Conservation (phyloP, 2,797 vertebrate genomes). For the Anomalospiza imberbis region DNA sequence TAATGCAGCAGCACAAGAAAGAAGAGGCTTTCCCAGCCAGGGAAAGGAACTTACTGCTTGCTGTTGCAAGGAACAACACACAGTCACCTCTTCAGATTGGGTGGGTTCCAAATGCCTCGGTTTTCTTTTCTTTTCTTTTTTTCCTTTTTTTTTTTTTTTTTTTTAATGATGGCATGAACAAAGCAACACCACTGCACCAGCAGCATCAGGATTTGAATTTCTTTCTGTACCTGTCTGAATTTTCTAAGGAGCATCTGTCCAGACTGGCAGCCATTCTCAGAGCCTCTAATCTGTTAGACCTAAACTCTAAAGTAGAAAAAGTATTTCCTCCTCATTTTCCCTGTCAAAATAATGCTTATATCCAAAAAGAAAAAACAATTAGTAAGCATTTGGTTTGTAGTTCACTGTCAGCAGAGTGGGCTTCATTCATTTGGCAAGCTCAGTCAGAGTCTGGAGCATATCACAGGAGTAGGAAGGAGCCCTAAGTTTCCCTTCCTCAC, state of each 20-base stretch:
- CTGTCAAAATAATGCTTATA: constrained; percentile 2
- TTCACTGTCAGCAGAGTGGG: neutral
- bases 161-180: constrained; percentile 61
- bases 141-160: neutral
- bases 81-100: constrained; percentile 39
- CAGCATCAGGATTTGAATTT: constrained; percentile 45
- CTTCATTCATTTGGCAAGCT: neutral
- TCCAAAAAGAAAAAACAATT: neutral
- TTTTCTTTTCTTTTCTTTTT: neutral
- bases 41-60: constrained; percentile 35
- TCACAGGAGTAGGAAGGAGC: neutral
- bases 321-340: neutral
- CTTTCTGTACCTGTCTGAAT: constrained; percentile 42
- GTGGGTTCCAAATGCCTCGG: constrained; percentile 60
- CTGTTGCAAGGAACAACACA: constrained; percentile 30
- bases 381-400: neutral
- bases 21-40: constrained; percentile 5
- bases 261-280: constrained; percentile 67
- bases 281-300: neutral
- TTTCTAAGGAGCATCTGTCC: constrained; percentile 23
- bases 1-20: constrained; percentile 10
- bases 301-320: neutral
- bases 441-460: neutral
- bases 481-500: neutral
- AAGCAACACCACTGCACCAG: constrained; percentile 51